These are phyloP conservation scores for Apistogramma diplotaenia DNA, from an alignment of 2,113 vertebrate species.

Conservation along the genomic window DNA sequence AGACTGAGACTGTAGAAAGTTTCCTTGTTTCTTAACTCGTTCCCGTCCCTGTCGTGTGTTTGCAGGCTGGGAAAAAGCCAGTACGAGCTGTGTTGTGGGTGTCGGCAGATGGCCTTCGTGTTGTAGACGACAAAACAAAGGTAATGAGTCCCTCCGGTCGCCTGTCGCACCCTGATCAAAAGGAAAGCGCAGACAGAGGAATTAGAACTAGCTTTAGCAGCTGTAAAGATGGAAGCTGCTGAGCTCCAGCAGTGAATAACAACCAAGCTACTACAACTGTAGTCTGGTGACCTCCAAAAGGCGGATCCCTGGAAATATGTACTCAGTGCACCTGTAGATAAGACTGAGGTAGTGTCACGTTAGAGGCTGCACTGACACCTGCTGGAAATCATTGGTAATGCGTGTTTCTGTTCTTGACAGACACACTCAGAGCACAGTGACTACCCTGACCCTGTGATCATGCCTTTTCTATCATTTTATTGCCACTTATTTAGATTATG, in stretches of 20 bases:
- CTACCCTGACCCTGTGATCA: neutral
- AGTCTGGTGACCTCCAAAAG: conserved; percentile 26
- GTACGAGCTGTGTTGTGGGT: conserved; percentile 97
- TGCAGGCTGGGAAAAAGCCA: conserved; percentile 94
- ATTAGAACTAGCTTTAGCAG: neutral
- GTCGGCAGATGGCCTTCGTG: conserved; percentile 95
- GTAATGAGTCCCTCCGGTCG: conserved; percentile 64
- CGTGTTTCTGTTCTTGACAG: neutral
- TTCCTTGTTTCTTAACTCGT: conserved; percentile 2
- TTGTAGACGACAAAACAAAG: conserved; percentile 99
- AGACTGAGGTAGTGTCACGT: neutral
- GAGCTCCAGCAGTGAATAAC: conserved; percentile 1
- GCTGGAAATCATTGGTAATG: conserved; percentile 26
- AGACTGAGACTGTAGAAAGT: neutral
- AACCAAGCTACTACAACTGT: neutral
- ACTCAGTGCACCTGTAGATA: conserved; percentile 31
- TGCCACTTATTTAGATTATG: neutral
- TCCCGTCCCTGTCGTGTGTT: conserved; percentile 52
- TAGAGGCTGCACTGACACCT: conserved; percentile 36
- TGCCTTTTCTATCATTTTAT: neutral
- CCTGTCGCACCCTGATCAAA: neutral
- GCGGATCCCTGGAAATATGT: neutral
- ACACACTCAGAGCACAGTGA: neutral
- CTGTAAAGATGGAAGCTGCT: neutral
- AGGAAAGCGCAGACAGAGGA: neutral